Conservation (phyloP, 2,113 vertebrate species). For the Pedetes capensis region DNA sequence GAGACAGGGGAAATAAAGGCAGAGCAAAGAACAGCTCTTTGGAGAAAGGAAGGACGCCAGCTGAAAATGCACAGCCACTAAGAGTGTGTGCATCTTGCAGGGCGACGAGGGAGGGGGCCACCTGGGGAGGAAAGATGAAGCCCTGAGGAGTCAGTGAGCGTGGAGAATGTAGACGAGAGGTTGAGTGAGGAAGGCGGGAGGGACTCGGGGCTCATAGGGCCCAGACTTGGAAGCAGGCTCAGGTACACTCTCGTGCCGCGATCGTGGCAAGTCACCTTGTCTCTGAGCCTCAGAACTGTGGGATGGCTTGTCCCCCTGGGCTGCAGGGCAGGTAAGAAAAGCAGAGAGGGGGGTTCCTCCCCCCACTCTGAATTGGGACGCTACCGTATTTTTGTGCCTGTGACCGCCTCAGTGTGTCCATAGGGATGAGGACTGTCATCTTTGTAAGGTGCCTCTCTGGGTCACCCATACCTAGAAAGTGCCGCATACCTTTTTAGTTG, state of each 20-base stretch:
- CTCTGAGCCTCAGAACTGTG: not conserved
- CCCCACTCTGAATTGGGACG: no score
- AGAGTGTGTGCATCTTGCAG: not conserved
- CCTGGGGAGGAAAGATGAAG: not conserved
- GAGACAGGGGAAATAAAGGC: not conserved
- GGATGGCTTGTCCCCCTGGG: not conserved
- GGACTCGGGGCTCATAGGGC: not conserved
- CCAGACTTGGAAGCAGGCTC: not conserved
- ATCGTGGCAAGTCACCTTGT: not conserved
- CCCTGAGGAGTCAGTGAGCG: accelerated
- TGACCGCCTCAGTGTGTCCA: not conserved
- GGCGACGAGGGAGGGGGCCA: not conserved
- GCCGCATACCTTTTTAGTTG: not conserved
- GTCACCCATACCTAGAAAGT: not conserved
- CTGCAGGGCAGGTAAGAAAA: not conserved
- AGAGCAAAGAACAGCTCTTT: accelerated
- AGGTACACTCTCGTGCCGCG: no score
- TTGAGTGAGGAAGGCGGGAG: not conserved
- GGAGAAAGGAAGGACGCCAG: not conserved
- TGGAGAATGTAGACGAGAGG: not conserved
- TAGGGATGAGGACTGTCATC: not conserved
- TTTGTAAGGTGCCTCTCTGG: not conserved
- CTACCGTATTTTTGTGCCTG: no score
- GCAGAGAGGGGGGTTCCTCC: not conserved
- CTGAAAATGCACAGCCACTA: not conserved